phyloP scores from a whole-genome alignment of 2,888 invertebrate genomes.

The Coenonympha glycerion region DNA sequence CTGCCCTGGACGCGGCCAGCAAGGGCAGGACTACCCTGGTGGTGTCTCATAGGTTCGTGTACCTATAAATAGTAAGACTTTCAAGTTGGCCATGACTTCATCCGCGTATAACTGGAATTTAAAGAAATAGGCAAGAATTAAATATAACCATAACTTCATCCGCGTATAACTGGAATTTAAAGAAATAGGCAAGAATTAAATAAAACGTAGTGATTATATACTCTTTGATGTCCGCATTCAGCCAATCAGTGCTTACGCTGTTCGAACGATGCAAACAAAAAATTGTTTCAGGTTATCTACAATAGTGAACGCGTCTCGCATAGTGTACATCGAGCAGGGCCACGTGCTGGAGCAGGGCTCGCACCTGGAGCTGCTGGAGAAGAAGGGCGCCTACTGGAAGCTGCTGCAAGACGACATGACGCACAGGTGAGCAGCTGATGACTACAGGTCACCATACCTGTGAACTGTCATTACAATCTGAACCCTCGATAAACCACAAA shows the following conservation, averaged over 20 bases:
- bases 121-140: no score
- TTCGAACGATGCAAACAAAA: no score
- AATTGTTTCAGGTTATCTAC: conserved; percentile 80
- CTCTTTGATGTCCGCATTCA: no score
- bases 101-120: no score
- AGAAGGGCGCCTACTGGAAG: conserved; percentile 78
- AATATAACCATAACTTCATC: no score
- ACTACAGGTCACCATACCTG: background rate
- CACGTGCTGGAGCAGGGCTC: conserved; percentile 82
- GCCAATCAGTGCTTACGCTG: no score
- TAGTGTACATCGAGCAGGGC: conserved; percentile 83
- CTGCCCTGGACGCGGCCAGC: conserved; percentile 81
- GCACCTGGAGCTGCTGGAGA: conserved; percentile 80
- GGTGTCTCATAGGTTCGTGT: conserved; percentile 78
- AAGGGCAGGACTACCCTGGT: conserved; percentile 83
- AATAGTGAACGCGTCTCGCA: conserved; percentile 80
- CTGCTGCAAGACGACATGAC: conserved; percentile 79
- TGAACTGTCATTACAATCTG: background rate
- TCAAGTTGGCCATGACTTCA: no score
- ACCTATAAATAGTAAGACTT: no score
- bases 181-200: no score
- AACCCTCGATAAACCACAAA: background rate
- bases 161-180: no score
- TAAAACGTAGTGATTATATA: no score
- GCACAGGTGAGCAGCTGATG: conserved; percentile 47